Evolutionary conservation across 2,797 vertebrate genomes (phyloP), one percentile per base, ranked within the genome.

Genomic region (Setipinna tenuifilis): DNA sequence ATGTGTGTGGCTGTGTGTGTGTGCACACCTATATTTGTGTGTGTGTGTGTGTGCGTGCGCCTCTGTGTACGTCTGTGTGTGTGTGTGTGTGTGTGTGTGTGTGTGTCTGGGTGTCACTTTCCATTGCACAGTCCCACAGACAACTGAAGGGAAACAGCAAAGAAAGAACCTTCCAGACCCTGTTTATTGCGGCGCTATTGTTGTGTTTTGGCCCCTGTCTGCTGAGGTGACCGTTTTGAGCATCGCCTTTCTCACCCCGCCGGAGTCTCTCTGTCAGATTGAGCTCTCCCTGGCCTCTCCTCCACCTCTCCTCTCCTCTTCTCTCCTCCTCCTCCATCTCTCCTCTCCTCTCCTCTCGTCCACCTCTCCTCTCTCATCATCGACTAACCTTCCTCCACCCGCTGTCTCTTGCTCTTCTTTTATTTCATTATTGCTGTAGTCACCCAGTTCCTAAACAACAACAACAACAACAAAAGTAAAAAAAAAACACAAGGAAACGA

Each of bases 401-500:
- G 14, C 50, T 54, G 50, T 9, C 2, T 41, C 35, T 10, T 14
- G 2, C 50, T 54, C 14, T 2, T 54, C 50, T 54, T 85, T 86
- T 85, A 84, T 86, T 86, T 83, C 41, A 65, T 86, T 75, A 84
- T 86, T 62, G 82, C 83, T 54, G 50, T 54, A 54, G 2, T 54
- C 50, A 54, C 50, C 50, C 7, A 54, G 83, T 50, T 82, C 82
- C 41, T 82, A 21, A 57, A 78, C 78, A 84, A n/a, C 62, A 86
- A 75, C 9, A 82, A 82, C 50, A 86, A 82, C 71, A 85, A 83
- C 83, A 88, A 83, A 82, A 88, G 54, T 81, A 85, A 87, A 87
- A 89, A 89, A 84, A 88, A 87, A 87, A 90, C n/a, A 89, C 84
- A 92, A 88, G 88, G 85, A 88, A 84, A 87, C 88, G 89, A 91